A percentile compares a stretch with the other conserved stretches of the same genome.
Conservation (phyloP, 2,888 invertebrate genomes). For the Actias luna region DNA sequence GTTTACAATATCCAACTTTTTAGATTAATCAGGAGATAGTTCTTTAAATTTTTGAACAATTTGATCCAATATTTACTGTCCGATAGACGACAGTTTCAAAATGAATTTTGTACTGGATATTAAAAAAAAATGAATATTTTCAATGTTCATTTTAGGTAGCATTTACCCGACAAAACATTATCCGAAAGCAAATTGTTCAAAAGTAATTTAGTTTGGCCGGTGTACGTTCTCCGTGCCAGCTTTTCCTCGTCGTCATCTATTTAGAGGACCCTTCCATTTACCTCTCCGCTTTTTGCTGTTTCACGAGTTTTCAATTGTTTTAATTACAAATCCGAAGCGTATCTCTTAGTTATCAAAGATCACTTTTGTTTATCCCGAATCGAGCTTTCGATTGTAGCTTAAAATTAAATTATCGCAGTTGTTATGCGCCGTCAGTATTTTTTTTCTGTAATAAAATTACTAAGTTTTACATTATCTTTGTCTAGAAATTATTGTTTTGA, state of each 20-base stretch:
- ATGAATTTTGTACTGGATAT: not conserved
- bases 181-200: conserved; percentile 58
- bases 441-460: too few relatives aligned
- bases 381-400: conserved; percentile 21
- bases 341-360: conserved; percentile 54
- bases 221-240: conserved; percentile 48
- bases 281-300: conserved; percentile 45
- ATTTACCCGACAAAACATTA: conserved; percentile 45
- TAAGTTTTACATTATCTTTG: too few relatives aligned
- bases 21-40: not conserved
- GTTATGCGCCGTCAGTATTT: not conserved
- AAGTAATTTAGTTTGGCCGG: conserved; percentile 59
- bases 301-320: conserved; percentile 47
- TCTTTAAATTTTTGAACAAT: not conserved
- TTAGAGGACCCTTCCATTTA: conserved; percentile 49
- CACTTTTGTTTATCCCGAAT: conserved; percentile 43
- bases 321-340: conserved; percentile 56
- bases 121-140: conserved; percentile 19
- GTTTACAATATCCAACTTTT: too few relatives aligned
- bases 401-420: not conserved
- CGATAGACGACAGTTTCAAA: not conserved
- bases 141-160: conserved; percentile 33
- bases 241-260: conserved; percentile 52
- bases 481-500: too few relatives aligned
- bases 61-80: not conserved